Evolutionary conservation across 2,113 vertebrate species (phyloP).

Genomic region (Gopherus evgoodei): DNA sequence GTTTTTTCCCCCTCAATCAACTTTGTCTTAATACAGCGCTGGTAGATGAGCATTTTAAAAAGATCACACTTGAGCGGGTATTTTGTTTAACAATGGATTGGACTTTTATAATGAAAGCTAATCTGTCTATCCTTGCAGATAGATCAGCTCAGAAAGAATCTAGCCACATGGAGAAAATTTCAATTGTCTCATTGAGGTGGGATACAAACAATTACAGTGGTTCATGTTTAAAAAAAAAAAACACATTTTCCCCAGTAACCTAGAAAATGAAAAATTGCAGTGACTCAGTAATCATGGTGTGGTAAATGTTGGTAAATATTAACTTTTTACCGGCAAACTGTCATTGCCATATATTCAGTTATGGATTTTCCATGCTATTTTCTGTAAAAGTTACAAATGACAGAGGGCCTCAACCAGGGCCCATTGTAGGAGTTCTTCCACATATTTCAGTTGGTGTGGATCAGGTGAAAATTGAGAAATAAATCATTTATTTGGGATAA

Average conservation of each 20-base stretch:
- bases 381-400: background rate
- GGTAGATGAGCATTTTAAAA: background rate
- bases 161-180: background rate
- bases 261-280: background rate
- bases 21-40: background rate
- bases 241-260: background rate
- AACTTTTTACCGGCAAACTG: constrained; percentile 16
- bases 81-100: background rate
- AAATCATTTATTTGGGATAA: background rate
- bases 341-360: constrained; percentile 19
- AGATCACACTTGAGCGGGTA: background rate
- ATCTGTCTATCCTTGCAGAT: background rate
- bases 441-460: background rate
- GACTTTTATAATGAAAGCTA: background rate
- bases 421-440: background rate
- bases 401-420: background rate
- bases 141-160: constrained; percentile 11
- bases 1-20: background rate
- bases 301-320: background rate
- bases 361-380: background rate
- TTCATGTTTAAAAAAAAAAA: no score
- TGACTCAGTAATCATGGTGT: background rate
- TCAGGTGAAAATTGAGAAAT: background rate
- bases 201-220: background rate
- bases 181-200: background rate